Evolutionary conservation across 2,888 invertebrate genomes (phyloP).

Genomic region (Tipula confusa): DNA sequence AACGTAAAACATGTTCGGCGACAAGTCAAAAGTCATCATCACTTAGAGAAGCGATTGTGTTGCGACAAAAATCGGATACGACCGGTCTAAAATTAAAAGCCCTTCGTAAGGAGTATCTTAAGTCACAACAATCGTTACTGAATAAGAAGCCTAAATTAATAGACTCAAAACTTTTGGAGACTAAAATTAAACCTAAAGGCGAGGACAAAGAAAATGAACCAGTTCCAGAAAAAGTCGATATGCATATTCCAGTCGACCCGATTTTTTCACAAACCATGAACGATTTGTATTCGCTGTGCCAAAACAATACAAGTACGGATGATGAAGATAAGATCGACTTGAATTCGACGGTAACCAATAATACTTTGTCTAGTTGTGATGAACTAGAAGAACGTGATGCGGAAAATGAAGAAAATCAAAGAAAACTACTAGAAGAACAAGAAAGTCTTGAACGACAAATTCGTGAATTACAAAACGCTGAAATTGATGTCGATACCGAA

Average conservation of each 20-base stretch:
- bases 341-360: conserved; percentile 34
- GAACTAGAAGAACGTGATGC: conserved; percentile 55
- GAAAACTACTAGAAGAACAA: conserved; percentile 71
- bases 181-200: background rate
- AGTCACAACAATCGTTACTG: conserved; percentile 44
- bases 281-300: conserved; percentile 42
- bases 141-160: background rate
- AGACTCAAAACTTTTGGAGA: background rate
- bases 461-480: conserved; percentile 66
- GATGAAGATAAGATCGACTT: conserved; percentile 39
- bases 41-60: background rate
- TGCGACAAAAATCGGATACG: conserved; percentile 58
- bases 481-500: conserved; percentile 72
- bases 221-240: conserved; percentile 44
- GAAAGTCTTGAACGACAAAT: conserved; percentile 71
- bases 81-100: conserved; percentile 56
- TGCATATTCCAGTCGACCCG: conserved; percentile 49
- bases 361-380: conserved; percentile 48
- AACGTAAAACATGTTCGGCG: conserved; percentile 42
- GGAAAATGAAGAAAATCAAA: conserved; percentile 66
- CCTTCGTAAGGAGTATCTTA: conserved; percentile 48
- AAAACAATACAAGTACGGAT: background rate
- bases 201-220: background rate
- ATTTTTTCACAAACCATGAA: conserved; percentile 50
- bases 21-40: conserved; percentile 39